Conservation (phyloP, 37 sponge, comb jelly and placozoan species). For the Hormiphora californensis region DNA sequence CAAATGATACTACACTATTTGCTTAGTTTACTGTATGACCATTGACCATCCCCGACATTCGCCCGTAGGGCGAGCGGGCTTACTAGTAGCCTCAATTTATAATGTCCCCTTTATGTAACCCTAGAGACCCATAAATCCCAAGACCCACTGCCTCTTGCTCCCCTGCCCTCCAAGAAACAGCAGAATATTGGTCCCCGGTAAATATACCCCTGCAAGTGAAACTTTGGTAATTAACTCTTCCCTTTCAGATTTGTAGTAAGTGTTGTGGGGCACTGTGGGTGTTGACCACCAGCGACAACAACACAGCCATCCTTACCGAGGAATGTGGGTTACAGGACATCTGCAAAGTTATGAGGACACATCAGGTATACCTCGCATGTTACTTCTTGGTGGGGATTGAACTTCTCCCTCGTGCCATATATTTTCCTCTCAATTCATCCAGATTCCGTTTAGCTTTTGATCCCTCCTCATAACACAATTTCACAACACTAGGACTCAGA, state of each 20-base stretch:
- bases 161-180: too few relatives aligned
- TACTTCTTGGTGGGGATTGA: neutral
- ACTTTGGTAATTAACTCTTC: neutral
- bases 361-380: slow-evolving; percentile 8
- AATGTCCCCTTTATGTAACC: too few relatives aligned
- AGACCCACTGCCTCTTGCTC: too few relatives aligned
- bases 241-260: slow-evolving; percentile 56
- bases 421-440: neutral
- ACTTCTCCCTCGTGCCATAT: neutral
- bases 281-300: slow-evolving; percentile 56
- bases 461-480: neutral
- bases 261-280: slow-evolving; percentile 69
- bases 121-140: too few relatives aligned
- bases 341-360: slow-evolving; percentile 56
- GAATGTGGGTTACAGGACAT: slow-evolving; percentile 64
- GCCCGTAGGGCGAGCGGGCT: too few relatives aligned
- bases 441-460: neutral
- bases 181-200: too few relatives aligned
- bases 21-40: too few relatives aligned
- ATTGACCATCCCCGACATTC: too few relatives aligned
- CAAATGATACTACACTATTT: too few relatives aligned
- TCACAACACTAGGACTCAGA: neutral
- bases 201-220: too few relatives aligned
- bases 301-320: slow-evolving; percentile 53
- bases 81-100: too few relatives aligned